These are phyloP conservation scores for Melipona quadrifasciata DNA, from an alignment of 1,140 invertebrate species.

Conservation along the genomic window DNA sequence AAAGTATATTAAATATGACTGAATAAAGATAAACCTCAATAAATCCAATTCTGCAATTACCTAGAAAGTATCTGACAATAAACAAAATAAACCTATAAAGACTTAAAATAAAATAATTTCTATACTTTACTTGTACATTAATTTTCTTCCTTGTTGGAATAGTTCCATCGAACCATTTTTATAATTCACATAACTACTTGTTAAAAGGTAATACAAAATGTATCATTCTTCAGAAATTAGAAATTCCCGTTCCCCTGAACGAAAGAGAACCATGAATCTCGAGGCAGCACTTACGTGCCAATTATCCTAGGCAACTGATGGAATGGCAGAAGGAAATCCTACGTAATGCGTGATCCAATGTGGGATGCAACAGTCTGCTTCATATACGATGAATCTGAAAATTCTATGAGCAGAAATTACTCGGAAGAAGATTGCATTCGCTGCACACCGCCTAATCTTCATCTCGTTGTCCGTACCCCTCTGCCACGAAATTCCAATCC, in stretches of 20 bases:
- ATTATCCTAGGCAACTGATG: slow-evolving; percentile 12
- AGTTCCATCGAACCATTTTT: background rate
- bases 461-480: slow-evolving; percentile 21
- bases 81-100: background rate
- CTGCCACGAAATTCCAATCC: slow-evolving; percentile 42
- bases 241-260: background rate
- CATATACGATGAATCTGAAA: slow-evolving; percentile 50
- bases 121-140: too few species aligned
- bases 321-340: slow-evolving; percentile 27
- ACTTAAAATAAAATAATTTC: background rate
- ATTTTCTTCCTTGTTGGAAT: too few species aligned
- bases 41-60: background rate
- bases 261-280: background rate
- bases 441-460: slow-evolving; percentile 19
- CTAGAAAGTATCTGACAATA: background rate
- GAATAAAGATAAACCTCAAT: too few species aligned
- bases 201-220: background rate
- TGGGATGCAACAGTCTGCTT: slow-evolving; percentile 13
- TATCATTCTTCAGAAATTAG: background rate
- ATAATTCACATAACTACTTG: background rate
- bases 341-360: slow-evolving; percentile 1
- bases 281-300: background rate
- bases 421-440: slow-evolving; percentile 32
- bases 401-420: slow-evolving; percentile 44
- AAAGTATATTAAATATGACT: too few species aligned